Percentiles rank a stretch among this genome's conserved stretches.
Evolutionary conservation across 2,797 vertebrate species (phyloP).

Genomic region (Hirundo rustica): DNA sequence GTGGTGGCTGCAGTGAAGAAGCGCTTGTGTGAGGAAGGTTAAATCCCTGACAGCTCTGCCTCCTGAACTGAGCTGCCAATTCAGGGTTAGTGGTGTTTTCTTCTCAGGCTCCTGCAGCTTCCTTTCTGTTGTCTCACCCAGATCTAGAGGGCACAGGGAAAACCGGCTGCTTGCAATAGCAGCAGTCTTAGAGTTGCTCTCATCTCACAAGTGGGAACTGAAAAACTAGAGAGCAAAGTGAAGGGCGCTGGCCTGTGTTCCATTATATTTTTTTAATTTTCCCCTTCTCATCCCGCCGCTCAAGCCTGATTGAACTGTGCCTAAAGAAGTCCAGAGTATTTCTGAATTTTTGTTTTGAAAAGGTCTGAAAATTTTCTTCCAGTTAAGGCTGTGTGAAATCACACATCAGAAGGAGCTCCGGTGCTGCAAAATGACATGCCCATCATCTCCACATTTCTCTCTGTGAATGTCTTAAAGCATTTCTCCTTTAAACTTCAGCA

Average conservation of each 20-base stretch:
- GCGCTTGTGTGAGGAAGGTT: neutral
- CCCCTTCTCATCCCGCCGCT: neutral
- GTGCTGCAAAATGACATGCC: neutral
- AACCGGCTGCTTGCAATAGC: neutral
- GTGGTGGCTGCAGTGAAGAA: neutral
- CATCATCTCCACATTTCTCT: neutral
- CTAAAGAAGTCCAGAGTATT: neutral
- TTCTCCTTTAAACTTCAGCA: conserved; percentile 6
- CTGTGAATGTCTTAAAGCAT: neutral
- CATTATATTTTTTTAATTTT: neutral
- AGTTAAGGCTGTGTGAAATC: neutral
- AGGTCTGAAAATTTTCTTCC: neutral
- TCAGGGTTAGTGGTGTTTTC: neutral
- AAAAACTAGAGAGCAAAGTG: neutral
- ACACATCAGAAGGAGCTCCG: neutral
- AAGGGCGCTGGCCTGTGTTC: neutral
- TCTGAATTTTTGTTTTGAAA: neutral
- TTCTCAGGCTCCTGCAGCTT: neutral
- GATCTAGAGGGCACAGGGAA: neutral
- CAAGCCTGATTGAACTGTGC: neutral
- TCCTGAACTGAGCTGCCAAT: neutral
- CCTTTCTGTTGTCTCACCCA: neutral
- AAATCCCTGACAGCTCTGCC: neutral
- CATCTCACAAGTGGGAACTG: neutral
- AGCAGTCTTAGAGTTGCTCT: neutral